Base-by-base conservation (phyloP, 2,797 vertebrate species). In the Anniella stebbinsi region DNA sequence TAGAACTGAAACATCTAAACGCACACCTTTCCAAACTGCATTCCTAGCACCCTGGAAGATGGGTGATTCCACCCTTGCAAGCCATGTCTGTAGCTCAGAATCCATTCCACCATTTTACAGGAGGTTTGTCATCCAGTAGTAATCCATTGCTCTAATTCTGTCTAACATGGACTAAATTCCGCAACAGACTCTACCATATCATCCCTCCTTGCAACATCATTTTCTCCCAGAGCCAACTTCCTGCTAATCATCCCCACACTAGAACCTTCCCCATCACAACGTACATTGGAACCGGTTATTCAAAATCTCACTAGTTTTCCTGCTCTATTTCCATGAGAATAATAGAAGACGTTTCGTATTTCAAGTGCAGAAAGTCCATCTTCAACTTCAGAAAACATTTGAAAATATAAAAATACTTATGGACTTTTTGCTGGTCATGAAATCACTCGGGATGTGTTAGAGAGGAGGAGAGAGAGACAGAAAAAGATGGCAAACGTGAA, bases 291-390 rank as follows among this genome's bases (percentile, higher is more conserved):
- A 54, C 33, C 33, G 51, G 21, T 25, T 60, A 76, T 12, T n/a
- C 36, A 66, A 66, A 77, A 87, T 36, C n/a, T 45, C 2, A n/a
- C 9, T 67, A 28, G 13, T 54, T 69, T 57, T 69, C 48, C 36
- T 70, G 36, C 38, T 57, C 3, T 70, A 30, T 60, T 70, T 94
- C 92, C 93, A n/a, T 86, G 93, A 93, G 88, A 87, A 86, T 38
- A 54, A 80, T 87, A 36, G 2, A 4, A 1, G 28, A 72, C 82
- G 81, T 93, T 94, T 93, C 93, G 95, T 94, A 95, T 95, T 95
- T 95, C 92, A 38, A 92, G 88, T 70, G 92, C 73, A 88, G 80
- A 87, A 60, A 73, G 77, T 92, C 67, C 92, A 93, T 89, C 89
- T 93, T 60, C 17, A 66, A 28, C 45, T 94, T 51, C 92, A 90